phyloP scores from a whole-genome alignment of 2,888 invertebrate genomes.

The Escarpia spicata region DNA sequence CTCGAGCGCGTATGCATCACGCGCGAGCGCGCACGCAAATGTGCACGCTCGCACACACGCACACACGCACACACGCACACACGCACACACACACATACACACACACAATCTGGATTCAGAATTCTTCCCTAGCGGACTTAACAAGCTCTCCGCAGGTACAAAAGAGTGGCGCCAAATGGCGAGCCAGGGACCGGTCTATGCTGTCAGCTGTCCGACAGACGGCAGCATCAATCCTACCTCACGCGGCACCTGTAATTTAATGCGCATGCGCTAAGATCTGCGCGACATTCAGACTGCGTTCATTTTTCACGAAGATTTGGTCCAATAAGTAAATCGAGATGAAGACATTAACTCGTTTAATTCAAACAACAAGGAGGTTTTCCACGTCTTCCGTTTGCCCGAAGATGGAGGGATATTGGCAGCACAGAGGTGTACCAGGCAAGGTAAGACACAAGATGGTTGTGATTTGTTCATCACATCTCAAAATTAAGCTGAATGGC shows the following conservation, averaged over 20 bases:
- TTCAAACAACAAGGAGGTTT: constrained; percentile 2
- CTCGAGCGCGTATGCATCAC: too few species aligned
- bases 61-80: neutral
- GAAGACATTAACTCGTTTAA: neutral
- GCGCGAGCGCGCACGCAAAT: too few species aligned
- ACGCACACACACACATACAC: neutral
- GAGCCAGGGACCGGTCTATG: too few species aligned
- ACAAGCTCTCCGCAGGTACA: too few species aligned
- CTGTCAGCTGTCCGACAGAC: neutral
- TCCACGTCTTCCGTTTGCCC: neutral
- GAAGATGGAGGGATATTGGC: neutral
- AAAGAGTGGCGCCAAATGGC: too few species aligned
- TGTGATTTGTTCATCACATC: neutral
- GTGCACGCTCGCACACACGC: neutral
- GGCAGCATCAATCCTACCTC: neutral
- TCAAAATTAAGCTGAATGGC: neutral
- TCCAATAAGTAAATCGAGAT: neutral
- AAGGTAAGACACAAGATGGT: neutral
- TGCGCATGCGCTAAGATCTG: neutral
- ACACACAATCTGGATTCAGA: too few species aligned
- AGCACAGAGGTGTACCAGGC: neutral
- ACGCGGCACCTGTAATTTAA: too few species aligned
- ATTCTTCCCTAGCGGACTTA: too few species aligned
- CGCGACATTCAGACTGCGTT: constrained; percentile 4
- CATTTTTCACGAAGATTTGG: neutral